Evolutionary conservation across 2,888 invertebrate genomes (phyloP), one percentile per base, ranked within the genome.

Genomic region (Iselma pallidipennis): DNA sequence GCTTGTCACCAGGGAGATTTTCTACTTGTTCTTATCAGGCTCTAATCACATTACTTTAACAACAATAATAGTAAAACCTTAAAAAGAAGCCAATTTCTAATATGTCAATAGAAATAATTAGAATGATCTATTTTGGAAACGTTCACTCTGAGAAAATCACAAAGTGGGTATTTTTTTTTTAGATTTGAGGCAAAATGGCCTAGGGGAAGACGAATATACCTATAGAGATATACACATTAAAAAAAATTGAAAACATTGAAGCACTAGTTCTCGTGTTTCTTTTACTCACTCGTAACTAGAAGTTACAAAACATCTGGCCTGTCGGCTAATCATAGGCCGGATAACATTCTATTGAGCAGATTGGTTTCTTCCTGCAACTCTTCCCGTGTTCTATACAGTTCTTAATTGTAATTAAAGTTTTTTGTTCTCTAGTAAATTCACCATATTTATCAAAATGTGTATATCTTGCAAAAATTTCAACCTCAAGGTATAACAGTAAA

Each of bases 341-440:
- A 78, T 76, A 76, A 73, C 72, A 73, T 67, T 74, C 74, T 71
- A 77, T 77, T 76, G 73, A 71, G 69, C 72, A 75, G 77, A 78
- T 78, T 78, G 76, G 75, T 71, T 71, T 74, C 75, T 77, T 78
- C 78, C 78, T 77, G 78, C 71, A 69, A 70, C 65, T 67, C 65
- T 61, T 64, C 61, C 64, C 64, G 56, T 63, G 58, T 61, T 60
- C 53, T 58, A 55, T 63, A 61, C 52, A 63, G 54, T 63, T 63
- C 60, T 60, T 63, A 63, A 63, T 63, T 63, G 48, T 60, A 63
- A 63, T 60, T 60, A 63, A 63, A 63, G 29, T 45, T 28, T 50
- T 5, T 16, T 37, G 7, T 37, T 37, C 16, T 14, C 7, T 37
- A 1, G 16, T 37, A n/a, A n/a, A n/a, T n/a, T n/a, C n/a, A n/a